Conservation (phyloP, 2,797 vertebrate genomes). For the Sciaenops ocellatus region DNA sequence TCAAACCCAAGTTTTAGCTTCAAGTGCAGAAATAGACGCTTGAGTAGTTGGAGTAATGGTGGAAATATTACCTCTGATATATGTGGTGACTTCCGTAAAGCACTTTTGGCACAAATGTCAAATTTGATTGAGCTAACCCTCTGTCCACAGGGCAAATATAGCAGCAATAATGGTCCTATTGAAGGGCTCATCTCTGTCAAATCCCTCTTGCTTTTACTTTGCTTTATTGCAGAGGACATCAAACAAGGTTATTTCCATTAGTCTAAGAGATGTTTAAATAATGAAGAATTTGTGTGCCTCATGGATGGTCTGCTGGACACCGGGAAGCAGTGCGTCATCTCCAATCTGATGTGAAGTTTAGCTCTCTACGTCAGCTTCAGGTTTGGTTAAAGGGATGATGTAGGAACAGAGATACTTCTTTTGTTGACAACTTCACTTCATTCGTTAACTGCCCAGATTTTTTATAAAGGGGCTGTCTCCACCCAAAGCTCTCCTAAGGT, state of each 20-base stretch:
- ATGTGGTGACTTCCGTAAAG: conserved; percentile 23
- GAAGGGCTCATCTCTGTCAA: conserved; percentile 12
- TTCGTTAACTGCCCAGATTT: no score
- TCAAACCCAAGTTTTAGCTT: conserved; percentile 10
- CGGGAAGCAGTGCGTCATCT: no score
- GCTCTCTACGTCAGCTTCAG: no score
- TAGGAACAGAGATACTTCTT: no score
- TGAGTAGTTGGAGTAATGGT: conserved; percentile 8
- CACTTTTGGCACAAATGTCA: conserved; percentile 34
- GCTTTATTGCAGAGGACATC: conserved; percentile 9
- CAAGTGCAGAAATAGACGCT: conserved; percentile 9
- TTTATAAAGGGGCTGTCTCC: no score
- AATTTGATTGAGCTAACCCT: conserved; percentile 20
- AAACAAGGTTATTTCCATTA: conserved; percentile 22
- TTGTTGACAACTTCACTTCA: no score
- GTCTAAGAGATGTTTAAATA: conserved; percentile 17
- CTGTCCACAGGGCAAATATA: conserved; percentile 18
- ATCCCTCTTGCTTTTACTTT: conserved; percentile 18
- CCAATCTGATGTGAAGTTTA: no score
- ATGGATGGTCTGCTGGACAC: no score
- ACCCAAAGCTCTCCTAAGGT: no score
- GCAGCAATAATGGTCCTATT: conserved; percentile 15
- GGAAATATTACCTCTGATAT: conserved; percentile 9
- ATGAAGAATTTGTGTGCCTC: neutral
- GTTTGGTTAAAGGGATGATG: no score